These are phyloP conservation scores for Gnatocerus cornutus DNA, from an alignment of 2,888 invertebrate species.

Conservation along the genomic window DNA sequence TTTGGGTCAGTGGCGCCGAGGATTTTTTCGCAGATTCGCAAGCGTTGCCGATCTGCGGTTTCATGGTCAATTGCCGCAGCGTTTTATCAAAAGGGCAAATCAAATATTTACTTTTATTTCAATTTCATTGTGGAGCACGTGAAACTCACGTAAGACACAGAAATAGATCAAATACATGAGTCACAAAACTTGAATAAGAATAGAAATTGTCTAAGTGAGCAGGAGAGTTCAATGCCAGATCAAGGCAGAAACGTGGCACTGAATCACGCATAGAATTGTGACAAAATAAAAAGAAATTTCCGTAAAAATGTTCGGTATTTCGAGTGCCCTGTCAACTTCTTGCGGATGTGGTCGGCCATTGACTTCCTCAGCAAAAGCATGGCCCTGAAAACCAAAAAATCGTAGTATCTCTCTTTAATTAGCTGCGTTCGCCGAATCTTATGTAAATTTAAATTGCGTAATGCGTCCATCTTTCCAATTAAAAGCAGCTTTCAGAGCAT, in stretches of 20 bases:
- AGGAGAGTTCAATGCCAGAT: conserved; percentile 13
- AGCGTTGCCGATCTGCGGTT: conserved; percentile 4
- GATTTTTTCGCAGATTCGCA: conserved; percentile 8
- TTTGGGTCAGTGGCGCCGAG: conserved; percentile 15
- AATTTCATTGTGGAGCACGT: not conserved
- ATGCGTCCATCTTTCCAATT: conserved; percentile 27
- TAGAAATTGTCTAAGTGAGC: not conserved
- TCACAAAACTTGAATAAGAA: not conserved
- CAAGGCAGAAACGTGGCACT: not conserved
- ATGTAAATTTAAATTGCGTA: conserved; percentile 38
- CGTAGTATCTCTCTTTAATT: conserved; percentile 39
- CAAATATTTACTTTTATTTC: not conserved
- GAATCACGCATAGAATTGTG: too few species aligned
- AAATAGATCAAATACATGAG: conserved; percentile 1
- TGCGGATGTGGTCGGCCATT: conserved; percentile 32
- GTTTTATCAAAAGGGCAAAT: not conserved
- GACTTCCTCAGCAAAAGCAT: conserved; percentile 18
- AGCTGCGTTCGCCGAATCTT: conserved; percentile 24
- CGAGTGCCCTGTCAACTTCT: not conserved
- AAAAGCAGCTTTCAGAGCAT: conserved; percentile 35
- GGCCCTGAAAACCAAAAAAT: conserved; percentile 39
- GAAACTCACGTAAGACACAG: not conserved
- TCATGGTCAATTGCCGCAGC: not conserved
- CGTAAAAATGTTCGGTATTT: too few species aligned
- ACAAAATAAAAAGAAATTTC: too few species aligned